Conservation (phyloP, 2,797 vertebrate species). For the Chanos chanos region DNA sequence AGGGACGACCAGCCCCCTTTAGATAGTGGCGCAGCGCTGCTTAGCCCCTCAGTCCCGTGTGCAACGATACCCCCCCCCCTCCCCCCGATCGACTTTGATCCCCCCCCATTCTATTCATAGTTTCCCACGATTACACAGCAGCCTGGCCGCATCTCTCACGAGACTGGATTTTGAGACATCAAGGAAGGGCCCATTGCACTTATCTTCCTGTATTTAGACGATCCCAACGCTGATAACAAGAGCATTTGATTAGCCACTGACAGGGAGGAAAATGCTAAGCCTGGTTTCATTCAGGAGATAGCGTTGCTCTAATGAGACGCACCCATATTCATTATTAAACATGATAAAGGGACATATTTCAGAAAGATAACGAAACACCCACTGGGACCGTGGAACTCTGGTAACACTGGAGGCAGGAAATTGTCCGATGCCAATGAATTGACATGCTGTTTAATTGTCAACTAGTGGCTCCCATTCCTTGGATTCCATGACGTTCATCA, state of each 20-base stretch:
- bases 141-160: constrained; percentile 33
- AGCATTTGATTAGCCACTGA: constrained; percentile 53
- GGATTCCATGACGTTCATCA: constrained; percentile 48
- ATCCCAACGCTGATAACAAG: constrained; percentile 50
- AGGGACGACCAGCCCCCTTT: constrained; percentile 45
- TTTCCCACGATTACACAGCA: constrained; percentile 52
- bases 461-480: constrained; percentile 62
- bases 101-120: constrained; percentile 49
- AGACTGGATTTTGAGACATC: constrained; percentile 40
- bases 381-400: constrained; percentile 51
- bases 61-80: constrained; percentile 40
- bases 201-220: constrained; percentile 40
- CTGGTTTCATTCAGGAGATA: constrained; percentile 56
- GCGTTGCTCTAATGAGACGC: constrained; percentile 55
- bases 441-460: constrained; percentile 70
- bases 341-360: constrained; percentile 69
- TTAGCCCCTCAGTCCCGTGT: constrained; percentile 36
- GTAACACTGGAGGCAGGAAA: constrained; percentile 64
- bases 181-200: constrained; percentile 51
- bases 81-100: no score
- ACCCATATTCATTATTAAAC: constrained; percentile 67
- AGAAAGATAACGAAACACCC: constrained; percentile 59
- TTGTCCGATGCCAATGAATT: constrained; percentile 65
- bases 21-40: constrained; percentile 42
- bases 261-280: constrained; percentile 59